A percentile compares a stretch with the other conserved stretches of the same genome.
Evolutionary conservation across 2,888 invertebrate genomes (phyloP).

Genomic region (Sinelater perroti): DNA sequence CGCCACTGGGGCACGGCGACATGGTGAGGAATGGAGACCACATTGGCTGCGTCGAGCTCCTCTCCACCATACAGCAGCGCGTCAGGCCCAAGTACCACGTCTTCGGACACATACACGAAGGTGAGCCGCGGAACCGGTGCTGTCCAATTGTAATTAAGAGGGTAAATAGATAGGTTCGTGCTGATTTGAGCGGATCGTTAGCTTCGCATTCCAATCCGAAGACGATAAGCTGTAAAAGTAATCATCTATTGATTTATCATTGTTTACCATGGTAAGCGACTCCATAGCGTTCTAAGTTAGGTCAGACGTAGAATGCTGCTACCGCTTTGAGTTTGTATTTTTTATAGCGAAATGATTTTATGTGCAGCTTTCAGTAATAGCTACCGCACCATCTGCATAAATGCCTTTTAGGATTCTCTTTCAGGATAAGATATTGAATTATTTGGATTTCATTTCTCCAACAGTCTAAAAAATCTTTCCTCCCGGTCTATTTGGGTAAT

Average conservation of each 20-base stretch:
- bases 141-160: slow-evolving; percentile 8
- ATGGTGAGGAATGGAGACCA: slow-evolving; percentile 74
- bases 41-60: slow-evolving; percentile 84
- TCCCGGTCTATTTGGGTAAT: too few species aligned
- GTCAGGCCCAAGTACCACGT: slow-evolving; percentile 86
- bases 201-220: slow-evolving; percentile 17
- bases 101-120: slow-evolving; percentile 90
- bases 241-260: slow-evolving; percentile 14
- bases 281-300: slow-evolving; percentile 10
- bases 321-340: too few species aligned
- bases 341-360: too few species aligned
- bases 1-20: slow-evolving; percentile 86
- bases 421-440: too few species aligned
- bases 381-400: too few species aligned
- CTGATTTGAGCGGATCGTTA: slow-evolving; percentile 27
- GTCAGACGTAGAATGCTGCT: slow-evolving; percentile 4
- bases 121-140: too few species aligned
- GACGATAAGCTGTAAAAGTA: slow-evolving; percentile 18
- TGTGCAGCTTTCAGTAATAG: too few species aligned
- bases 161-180: slow-evolving; percentile 19
- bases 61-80: slow-evolving; percentile 77
- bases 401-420: too few species aligned
- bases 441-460: too few species aligned
- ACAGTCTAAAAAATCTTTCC: too few species aligned
- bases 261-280: slow-evolving; percentile 16